These are phyloP conservation scores for Danaus plexippus DNA, from an alignment of 1,140 invertebrate genomes.

Conservation along the genomic window DNA sequence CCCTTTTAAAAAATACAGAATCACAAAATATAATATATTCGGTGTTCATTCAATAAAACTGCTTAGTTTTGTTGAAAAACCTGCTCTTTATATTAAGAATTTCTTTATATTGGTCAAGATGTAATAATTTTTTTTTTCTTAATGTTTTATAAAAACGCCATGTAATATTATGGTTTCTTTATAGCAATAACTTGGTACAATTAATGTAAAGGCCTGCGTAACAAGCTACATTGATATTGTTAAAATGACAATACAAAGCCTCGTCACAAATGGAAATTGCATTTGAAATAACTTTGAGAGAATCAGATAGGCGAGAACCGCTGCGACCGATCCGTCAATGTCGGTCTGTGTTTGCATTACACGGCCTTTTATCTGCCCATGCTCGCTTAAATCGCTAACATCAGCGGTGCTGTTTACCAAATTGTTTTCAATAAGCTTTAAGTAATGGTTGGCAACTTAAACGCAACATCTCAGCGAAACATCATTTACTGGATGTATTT, in stretches of 20 bases:
- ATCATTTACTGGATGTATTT: constrained; percentile 43
- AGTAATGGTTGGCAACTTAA: constrained; percentile 49
- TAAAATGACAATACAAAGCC: constrained; percentile 58
- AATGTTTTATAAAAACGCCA: no score
- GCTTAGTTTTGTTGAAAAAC: no score
- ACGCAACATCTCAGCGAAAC: constrained; percentile 31
- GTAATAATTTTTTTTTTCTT: no score
- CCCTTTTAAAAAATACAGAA: no score
- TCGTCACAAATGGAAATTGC: constrained; percentile 61
- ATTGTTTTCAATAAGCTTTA: constrained; percentile 68
- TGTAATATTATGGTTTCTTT: no score
- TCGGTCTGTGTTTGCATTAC: constrained; percentile 65
- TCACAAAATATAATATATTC: no score
- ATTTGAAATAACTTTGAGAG: constrained; percentile 62
- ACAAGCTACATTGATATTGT: constrained; percentile 41
- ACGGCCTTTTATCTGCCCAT: constrained; percentile 59
- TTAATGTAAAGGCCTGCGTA: constrained; percentile 15
- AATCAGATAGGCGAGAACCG: constrained; percentile 67
- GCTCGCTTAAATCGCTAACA: constrained; percentile 63
- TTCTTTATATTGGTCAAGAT: no score
- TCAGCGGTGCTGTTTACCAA: constrained; percentile 65
- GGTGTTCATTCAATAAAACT: no score
- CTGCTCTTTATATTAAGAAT: no score
- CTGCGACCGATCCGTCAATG: constrained; percentile 67
- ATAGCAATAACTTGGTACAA: not conserved